Base-by-base conservation (phyloP, 2,113 vertebrate genomes). In the Saguinus imperator region DNA sequence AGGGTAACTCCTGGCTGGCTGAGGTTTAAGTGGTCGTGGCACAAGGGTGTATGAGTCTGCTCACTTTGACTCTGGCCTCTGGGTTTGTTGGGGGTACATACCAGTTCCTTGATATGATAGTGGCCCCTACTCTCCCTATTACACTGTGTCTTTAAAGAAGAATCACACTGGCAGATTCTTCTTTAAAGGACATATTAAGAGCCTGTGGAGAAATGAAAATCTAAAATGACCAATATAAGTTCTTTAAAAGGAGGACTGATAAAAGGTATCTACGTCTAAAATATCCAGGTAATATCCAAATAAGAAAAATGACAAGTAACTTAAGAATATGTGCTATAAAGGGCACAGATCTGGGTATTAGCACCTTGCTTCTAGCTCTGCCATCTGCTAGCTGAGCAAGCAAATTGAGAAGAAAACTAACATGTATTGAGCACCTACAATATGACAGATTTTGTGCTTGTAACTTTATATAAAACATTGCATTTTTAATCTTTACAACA, bases 41-140 rank as follows among this genome's bases (percentile, higher is more conserved):
- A 68, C 35, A 68, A 6, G 45, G 37, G 1, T 40, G 91, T 14
- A 88, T 95, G 17, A 43, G 91, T 91, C 80, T 70, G 79, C 64
- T 86, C 11, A 2, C 92, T 57, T 95, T 95, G 79, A 57, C 48
- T 91, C n/a, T 80, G 87, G 66, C 23, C 96, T 72, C 83, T 14
- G 29, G 21, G 5, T 57, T 66, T 77, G 13, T 35, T 35, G 43
- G 80, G 76, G 66, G 61, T 50, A 83, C 50, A 55, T 40, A 64
- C 27, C 50, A 40, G 43, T 43, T 77, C 27, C 21, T 76, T 79
- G 40, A 81, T 48, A 27, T 25, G 58, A 21, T 25, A n/a, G 48
- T 66, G 55, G 20, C 66, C 58, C 86, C 55, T 17, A 64, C 58
- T 77, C 58, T 68, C 13, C 68, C 68, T 43, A 27, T 27, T 76